Evolutionary conservation across 2,797 vertebrate species (phyloP).

Genomic region (Etheostoma nigrum): DNA sequence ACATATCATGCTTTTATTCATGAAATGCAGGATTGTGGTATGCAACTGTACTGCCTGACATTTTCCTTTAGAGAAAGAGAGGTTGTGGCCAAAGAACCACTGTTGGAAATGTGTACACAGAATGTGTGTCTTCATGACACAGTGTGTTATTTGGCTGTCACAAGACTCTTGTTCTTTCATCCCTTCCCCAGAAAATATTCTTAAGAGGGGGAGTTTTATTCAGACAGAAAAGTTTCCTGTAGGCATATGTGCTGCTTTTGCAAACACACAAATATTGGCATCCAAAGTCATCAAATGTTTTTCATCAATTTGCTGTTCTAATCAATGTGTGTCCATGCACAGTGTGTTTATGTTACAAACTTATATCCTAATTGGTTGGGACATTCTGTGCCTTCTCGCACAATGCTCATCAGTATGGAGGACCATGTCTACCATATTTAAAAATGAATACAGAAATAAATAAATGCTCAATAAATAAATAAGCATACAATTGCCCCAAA

Average conservation of each 20-base stretch:
- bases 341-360: constrained; percentile 21
- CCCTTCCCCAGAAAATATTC: neutral
- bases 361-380: neutral
- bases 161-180: neutral
- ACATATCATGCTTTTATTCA: neutral
- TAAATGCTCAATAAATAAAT: too few species aligned
- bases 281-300: neutral
- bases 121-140: neutral
- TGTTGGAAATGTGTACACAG: neutral
- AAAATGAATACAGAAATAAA: too few species aligned
- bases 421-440: too few species aligned
- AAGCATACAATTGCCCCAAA: too few species aligned
- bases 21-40: neutral
- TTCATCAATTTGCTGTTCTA: neutral
- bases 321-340: neutral
- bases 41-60: neutral
- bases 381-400: neutral
- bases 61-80: neutral
- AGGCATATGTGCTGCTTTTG: neutral
- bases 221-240: neutral
- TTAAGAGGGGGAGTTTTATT: neutral
- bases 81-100: neutral
- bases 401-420: too few species aligned
- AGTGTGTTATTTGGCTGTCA: neutral
- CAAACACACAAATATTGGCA: neutral